phyloP scores from a whole-genome alignment of 30 jellyfish, hydroid and myxozoan species.

The Aurelia aurita region DNA sequence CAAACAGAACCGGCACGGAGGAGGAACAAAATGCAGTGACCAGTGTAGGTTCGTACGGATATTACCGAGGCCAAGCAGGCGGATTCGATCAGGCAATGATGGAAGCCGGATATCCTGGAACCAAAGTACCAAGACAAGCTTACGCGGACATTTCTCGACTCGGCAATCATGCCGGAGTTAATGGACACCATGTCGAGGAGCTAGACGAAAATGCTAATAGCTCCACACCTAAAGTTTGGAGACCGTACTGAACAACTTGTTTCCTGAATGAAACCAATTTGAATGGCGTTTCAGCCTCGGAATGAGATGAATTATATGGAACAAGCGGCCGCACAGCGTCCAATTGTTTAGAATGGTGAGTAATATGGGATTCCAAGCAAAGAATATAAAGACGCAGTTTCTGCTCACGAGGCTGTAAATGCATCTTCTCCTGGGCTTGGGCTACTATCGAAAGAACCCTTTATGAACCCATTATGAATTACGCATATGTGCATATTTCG shows the following conservation, averaged over 20 bases:
- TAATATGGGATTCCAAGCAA: conserved; percentile 33
- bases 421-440: too few relatives aligned
- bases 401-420: too few relatives aligned
- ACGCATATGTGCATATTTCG: too few relatives aligned
- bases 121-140: conserved; percentile 21
- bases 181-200: conserved; percentile 94
- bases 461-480: too few relatives aligned
- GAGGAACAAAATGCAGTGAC: conserved; percentile 78
- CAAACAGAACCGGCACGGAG: conserved; percentile 59
- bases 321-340: conserved; percentile 56
- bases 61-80: conserved; percentile 75
- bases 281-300: not conserved
- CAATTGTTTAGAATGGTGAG: conserved; percentile 33
- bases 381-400: not conserved
- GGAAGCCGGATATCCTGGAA: conserved; percentile 56
- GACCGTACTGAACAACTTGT: conserved; percentile 79
- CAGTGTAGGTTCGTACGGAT: conserved; percentile 73
- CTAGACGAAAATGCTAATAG: conserved; percentile 90
- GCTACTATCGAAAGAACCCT: too few relatives aligned
- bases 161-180: conserved; percentile 79
- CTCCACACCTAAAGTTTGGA: conserved; percentile 98
- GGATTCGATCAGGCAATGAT: conserved; percentile 72
- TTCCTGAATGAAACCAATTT: conserved; percentile 10
- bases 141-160: conserved; percentile 81
- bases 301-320: conserved; percentile 1